Evolutionary conservation across 2,888 invertebrate species (phyloP).

Genomic region (Julus scanicus): DNA sequence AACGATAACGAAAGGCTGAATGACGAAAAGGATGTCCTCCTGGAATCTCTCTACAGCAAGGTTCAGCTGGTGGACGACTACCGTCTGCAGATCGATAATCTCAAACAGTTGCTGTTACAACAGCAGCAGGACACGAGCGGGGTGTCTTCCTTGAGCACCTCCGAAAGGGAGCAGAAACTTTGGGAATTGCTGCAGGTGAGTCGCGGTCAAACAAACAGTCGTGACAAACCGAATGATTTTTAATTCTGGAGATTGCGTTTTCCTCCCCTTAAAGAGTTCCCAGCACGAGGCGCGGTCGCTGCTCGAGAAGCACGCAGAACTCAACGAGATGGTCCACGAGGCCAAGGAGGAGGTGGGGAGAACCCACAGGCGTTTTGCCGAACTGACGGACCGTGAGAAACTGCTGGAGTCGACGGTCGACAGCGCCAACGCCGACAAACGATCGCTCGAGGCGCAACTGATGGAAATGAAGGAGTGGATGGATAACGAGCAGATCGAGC

Average conservation of each 20-base stretch:
- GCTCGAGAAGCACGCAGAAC: slow-evolving; percentile 80
- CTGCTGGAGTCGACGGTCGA: slow-evolving; percentile 80
- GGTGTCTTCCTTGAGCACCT: background rate
- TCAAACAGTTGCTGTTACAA: slow-evolving; percentile 76
- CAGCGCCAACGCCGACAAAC: slow-evolving; percentile 78
- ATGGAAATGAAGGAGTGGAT: slow-evolving; percentile 79
- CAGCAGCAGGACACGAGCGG: slow-evolving; percentile 61
- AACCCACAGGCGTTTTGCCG: slow-evolving; percentile 74
- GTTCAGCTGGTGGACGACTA: slow-evolving; percentile 91
- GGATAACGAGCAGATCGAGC: slow-evolving; percentile 86
- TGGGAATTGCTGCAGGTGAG: slow-evolving; percentile 82
- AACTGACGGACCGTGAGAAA: slow-evolving; percentile 75
- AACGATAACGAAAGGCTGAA: slow-evolving; percentile 86
- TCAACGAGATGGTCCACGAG: slow-evolving; percentile 77
- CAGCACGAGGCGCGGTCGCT: slow-evolving; percentile 83
- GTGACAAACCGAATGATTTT: background rate
- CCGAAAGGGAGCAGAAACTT: slow-evolving; percentile 72
- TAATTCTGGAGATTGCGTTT: background rate
- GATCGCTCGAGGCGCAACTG: slow-evolving; percentile 82
- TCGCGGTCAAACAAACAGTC: too few species aligned
- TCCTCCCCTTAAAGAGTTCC: slow-evolving; percentile 69
- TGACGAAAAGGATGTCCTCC: slow-evolving; percentile 88
- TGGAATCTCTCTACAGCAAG: slow-evolving; percentile 90
- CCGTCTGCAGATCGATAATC: slow-evolving; percentile 82
- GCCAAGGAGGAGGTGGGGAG: slow-evolving; percentile 70